A percentile compares a stretch with the other conserved stretches of the same genome.
Evolutionary conservation across 2,888 invertebrate genomes (phyloP).

Genomic region (Eupsilia transversa): DNA sequence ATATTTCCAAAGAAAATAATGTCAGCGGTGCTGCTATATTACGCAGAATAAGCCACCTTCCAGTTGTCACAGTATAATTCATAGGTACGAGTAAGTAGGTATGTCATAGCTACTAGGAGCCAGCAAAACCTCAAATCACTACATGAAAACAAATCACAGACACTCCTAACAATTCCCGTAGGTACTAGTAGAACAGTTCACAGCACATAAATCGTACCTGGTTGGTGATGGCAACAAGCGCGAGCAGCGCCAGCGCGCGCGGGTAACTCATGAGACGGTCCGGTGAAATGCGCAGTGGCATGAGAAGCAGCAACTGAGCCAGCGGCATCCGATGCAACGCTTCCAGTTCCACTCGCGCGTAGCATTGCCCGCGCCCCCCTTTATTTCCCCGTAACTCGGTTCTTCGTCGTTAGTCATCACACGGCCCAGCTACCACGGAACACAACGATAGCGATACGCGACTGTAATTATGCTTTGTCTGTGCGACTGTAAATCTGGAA

Average conservation of each 20-base stretch:
- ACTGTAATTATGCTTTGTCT: too few species aligned
- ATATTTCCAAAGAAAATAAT: too few species aligned
- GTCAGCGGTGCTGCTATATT: neutral
- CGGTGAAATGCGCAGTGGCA: conserved; percentile 73
- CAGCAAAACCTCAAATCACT: conserved; percentile 8
- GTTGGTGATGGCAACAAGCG: conserved; percentile 65
- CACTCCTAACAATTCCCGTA: neutral
- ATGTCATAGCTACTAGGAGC: neutral
- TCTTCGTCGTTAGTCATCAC: conserved; percentile 63
- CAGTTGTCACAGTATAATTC: neutral
- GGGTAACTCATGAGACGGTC: conserved; percentile 49
- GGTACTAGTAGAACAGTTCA: neutral
- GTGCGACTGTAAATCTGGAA: too few species aligned
- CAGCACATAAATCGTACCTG: conserved; percentile 38
- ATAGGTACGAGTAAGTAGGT: too few species aligned
- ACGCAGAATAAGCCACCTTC: neutral
- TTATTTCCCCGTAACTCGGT: conserved; percentile 68
- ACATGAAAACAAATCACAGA: conserved; percentile 17
- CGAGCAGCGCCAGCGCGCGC: conserved; percentile 62
- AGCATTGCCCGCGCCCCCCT: conserved; percentile 57
- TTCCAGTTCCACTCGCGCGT: conserved; percentile 78
- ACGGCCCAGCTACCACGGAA: conserved; percentile 52
- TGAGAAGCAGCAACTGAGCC: conserved; percentile 75
- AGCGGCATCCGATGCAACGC: conserved; percentile 72
- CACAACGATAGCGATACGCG: conserved; percentile 36